Percentiles rank a stretch among this genome's conserved stretches.
Conservation (phyloP, 2,888 invertebrate species). For the Agrenia bidenticulata region DNA sequence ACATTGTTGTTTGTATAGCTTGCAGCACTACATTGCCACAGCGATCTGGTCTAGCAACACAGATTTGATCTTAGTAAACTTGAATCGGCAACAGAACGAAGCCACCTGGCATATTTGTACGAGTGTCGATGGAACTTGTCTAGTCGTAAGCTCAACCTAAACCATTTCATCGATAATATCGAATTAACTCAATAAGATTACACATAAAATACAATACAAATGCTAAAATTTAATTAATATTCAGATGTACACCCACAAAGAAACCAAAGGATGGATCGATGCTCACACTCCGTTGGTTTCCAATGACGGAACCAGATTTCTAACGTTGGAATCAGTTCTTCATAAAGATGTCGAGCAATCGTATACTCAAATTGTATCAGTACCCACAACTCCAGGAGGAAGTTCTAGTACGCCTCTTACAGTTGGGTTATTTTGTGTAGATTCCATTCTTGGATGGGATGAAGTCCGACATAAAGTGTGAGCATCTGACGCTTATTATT, state of each 20-base stretch:
- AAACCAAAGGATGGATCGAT: constrained; percentile 67
- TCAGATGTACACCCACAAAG: constrained; percentile 54
- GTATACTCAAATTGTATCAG: constrained; percentile 54
- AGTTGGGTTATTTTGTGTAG: constrained; percentile 69
- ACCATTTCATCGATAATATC: not conserved
- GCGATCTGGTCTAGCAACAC: constrained; percentile 74
- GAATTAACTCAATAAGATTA: no score
- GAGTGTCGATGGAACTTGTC: constrained; percentile 55
- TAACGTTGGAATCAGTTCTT: constrained; percentile 70
- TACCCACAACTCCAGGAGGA: constrained; percentile 4
- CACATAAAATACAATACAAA: no score
- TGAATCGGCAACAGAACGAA: constrained; percentile 82
- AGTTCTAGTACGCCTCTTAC: constrained; percentile 59
- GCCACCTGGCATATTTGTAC: constrained; percentile 67
- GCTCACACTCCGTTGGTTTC: constrained; percentile 37
- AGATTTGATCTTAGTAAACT: constrained; percentile 77
- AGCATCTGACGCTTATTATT: no score
- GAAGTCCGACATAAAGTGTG: constrained; percentile 50
- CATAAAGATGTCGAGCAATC: constrained; percentile 60
- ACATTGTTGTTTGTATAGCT: no score
- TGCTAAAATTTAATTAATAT: not conserved
- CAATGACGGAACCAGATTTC: constrained; percentile 66
- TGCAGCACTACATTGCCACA: constrained; percentile 55
- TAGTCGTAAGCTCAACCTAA: constrained; percentile 43
- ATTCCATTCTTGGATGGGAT: constrained; percentile 73